Evolutionary conservation across 1,140 invertebrate species (phyloP).

Genomic region (Aphidius gifuensis): DNA sequence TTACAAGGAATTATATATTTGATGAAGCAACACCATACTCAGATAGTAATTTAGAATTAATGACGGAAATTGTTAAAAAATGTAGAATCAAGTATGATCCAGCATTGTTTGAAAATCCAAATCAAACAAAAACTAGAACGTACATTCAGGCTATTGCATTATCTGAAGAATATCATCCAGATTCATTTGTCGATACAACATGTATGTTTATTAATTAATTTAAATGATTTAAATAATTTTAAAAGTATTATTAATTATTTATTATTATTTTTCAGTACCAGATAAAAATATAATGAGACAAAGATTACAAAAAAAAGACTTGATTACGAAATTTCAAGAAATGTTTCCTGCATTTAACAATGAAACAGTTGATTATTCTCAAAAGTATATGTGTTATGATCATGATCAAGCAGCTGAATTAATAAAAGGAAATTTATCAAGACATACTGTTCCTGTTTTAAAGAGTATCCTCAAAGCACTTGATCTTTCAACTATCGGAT

Average conservation of each 20-base stretch:
- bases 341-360: background rate
- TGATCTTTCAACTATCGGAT: background rate
- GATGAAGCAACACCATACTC: slow-evolving; percentile 7
- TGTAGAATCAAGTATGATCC: slow-evolving; percentile 21
- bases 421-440: too few species aligned
- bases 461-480: slow-evolving; percentile 9
- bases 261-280: background rate
- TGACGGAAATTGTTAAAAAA: slow-evolving; percentile 28
- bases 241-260: too few species aligned
- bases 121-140: slow-evolving; percentile 19
- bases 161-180: slow-evolving; percentile 5
- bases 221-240: too few species aligned
- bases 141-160: slow-evolving; percentile 33
- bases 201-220: too few species aligned
- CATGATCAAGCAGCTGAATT: too few species aligned
- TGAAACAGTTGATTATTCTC: background rate
- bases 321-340: background rate
- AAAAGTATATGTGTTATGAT: background rate
- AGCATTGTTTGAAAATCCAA: slow-evolving; percentile 29
- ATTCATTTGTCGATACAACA: too few species aligned
- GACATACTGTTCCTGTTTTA: slow-evolving; percentile 2
- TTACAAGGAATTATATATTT: background rate
- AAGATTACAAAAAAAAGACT: background rate
- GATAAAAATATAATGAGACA: background rate
- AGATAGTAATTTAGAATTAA: slow-evolving; percentile 9